Evolutionary conservation across 2,113 vertebrate species (phyloP).

Genomic region (Emydocephalus ijimae): DNA sequence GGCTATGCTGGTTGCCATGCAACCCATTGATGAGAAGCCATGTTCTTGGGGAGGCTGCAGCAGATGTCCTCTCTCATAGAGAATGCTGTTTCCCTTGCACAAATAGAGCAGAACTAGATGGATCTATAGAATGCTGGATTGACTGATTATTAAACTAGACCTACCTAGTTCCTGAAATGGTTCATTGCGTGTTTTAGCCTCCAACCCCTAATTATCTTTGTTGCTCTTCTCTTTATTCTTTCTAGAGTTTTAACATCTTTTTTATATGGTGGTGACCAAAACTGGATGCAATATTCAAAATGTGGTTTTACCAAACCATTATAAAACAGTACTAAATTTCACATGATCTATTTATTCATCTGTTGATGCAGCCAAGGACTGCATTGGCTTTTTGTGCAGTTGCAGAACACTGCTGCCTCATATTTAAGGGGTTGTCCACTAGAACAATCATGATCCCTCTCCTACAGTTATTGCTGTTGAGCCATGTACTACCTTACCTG

Average conservation of each 20-base stretch:
- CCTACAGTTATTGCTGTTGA: too few relatives aligned
- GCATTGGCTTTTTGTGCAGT: too few relatives aligned
- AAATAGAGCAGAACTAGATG: neutral
- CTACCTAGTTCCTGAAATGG: neutral
- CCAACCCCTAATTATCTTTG: neutral
- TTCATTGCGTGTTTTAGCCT: neutral
- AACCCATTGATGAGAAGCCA: neutral
- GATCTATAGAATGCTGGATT: neutral
- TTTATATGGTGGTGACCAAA: too few relatives aligned
- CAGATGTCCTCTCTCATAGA: neutral
- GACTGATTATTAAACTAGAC: neutral
- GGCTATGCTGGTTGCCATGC: neutral
- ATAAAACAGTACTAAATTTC: too few relatives aligned
- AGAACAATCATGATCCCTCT: too few relatives aligned
- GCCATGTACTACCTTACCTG: neutral
- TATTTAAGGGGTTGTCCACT: too few relatives aligned
- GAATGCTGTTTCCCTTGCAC: neutral
- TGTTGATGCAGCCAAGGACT: too few relatives aligned
- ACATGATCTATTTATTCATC: too few relatives aligned
- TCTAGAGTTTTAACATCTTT: neutral
- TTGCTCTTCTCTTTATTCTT: neutral
- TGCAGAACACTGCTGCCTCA: too few relatives aligned
- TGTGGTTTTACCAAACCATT: too few relatives aligned
- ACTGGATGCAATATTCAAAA: too few relatives aligned
- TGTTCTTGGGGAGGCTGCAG: neutral